A percentile compares a stretch with the other conserved stretches of the same genome.
Conservation (phyloP, 2,113 vertebrate genomes). For the Fulica atra region DNA sequence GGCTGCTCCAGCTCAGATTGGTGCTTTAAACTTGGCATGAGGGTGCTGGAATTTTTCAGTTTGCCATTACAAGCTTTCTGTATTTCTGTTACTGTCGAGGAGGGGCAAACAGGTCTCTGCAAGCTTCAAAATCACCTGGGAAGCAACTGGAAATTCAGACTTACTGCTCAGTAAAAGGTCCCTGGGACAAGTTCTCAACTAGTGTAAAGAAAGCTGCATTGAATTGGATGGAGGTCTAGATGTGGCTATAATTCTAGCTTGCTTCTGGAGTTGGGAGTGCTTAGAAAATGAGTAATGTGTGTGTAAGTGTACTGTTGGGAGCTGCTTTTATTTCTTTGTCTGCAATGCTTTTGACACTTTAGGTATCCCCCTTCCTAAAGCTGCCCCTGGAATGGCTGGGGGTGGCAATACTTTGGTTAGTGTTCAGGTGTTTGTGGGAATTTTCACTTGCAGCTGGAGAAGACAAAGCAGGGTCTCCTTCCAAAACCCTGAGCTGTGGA, state of each 20-base stretch:
- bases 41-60: conserved; percentile 39
- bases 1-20: rapidly evolving
- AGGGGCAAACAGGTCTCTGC: conserved; percentile 49
- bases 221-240: background rate
- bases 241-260: background rate
- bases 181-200: background rate
- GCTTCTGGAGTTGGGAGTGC: background rate
- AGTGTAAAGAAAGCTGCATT: background rate
- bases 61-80: background rate
- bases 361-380: background rate
- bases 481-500: background rate
- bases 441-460: background rate
- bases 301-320: background rate
- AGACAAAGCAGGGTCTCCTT: background rate
- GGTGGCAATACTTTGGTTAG: background rate
- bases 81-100: background rate
- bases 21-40: background rate
- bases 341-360: background rate
- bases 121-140: conserved; percentile 38
- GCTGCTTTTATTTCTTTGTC: background rate
- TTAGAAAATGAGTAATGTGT: background rate
- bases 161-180: background rate
- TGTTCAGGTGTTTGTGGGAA: background rate
- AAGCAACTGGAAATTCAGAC: background rate
- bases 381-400: background rate